Base-by-base conservation (phyloP, 2,888 invertebrate species). In the Lacanobia oleracea region DNA sequence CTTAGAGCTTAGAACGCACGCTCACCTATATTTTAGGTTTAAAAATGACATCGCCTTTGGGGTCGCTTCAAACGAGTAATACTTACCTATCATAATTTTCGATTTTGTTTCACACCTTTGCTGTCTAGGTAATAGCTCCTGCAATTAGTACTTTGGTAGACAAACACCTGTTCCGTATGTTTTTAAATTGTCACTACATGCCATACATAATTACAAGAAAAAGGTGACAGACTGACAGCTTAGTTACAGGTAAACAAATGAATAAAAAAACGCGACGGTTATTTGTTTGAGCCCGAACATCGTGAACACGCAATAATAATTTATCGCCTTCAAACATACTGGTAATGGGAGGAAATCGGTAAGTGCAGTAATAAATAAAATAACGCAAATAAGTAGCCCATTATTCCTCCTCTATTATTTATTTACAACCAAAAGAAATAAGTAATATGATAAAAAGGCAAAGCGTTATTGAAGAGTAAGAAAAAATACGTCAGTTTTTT, bases 331-430 rank as follows among this genome's bases (percentile, higher is more conserved):
- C 37, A 60, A 60, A 43, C 33, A 50, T 40, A 79, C 21, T 16
- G n/a, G n/a, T 50, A 50, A 67, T 65, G 43, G 23, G 6, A 64
- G 59, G 59, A 61, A 56, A 64, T 76, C 10, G 48, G 56, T 76
- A 59, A 70, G 70, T 70, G 66, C 59, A 37, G 63, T 43, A 59
- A 79, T 79, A 63, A 79, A 76, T 67, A 63, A 50, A 53, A 75
- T 37, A 68, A 81, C n/a, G 45, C 27, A 54, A 53, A 16, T 10
- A 50, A 51, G 16, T 23, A 48, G 3, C 23, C 4, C 21, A 50
- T 33, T 57, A 51, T 23, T 2, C 43, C 7, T 43, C 33, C 2
- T 40, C 37, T 0, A 18, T 45, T n/a, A 18, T 54, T 60, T 59
- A 60, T 60, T 62, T 50, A 12, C 21, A 16, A 27, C 12, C 27